Evolutionary conservation across 2,797 vertebrate genomes (phyloP).

Genomic region (Tragopan temminckii): DNA sequence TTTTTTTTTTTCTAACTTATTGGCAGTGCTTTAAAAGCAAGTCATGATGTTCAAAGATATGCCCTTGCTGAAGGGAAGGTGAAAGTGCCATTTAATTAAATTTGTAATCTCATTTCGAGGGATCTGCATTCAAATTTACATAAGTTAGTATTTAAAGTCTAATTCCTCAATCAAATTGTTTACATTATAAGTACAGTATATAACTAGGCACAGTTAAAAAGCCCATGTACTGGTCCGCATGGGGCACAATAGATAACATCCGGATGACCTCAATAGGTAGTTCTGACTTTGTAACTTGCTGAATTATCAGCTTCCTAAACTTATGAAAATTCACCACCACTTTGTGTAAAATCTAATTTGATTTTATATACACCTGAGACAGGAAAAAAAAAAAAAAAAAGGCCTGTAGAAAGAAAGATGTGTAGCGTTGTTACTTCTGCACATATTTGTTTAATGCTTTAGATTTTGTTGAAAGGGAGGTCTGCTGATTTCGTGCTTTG

Average conservation of each 20-base stretch:
- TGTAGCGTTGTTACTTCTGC: neutral
- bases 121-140: neutral
- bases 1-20: too few species aligned
- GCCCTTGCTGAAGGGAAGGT: neutral
- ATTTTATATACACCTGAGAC: neutral
- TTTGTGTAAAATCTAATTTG: neutral
- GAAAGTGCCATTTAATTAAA: neutral
- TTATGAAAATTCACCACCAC: neutral
- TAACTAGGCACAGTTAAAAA: neutral
- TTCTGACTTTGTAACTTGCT: neutral
- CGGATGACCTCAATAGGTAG: neutral
- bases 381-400: neutral
- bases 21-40: neutral
- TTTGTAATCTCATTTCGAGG: neutral
- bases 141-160: neutral
- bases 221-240: fast-evolving
- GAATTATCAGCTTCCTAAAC: neutral
- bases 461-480: neutral
- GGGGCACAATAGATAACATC: too few species aligned
- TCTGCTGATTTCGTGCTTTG: neutral
- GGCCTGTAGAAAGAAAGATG: neutral
- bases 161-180: neutral
- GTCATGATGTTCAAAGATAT: neutral
- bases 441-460: slow-evolving; percentile 7
- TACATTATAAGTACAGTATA: neutral